Conservation (phyloP, 2,797 vertebrate species). For the Acridotheres tristis region DNA sequence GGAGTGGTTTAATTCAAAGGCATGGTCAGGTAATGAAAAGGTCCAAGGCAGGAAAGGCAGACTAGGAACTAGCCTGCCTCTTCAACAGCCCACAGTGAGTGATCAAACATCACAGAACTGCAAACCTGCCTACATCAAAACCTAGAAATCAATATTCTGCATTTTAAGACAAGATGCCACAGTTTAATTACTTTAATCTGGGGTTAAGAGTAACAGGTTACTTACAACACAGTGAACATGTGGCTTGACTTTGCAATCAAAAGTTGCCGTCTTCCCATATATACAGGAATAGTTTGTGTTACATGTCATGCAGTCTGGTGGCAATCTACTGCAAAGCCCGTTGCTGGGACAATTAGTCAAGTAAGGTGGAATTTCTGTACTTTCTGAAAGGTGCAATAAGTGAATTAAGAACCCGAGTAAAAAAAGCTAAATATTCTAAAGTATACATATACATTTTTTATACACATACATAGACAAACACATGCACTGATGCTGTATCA, state of each 20-base stretch:
- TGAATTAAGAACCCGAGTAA: neutral
- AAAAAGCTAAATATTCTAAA: neutral
- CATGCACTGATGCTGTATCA: accelerated
- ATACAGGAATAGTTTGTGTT: conserved; percentile 87
- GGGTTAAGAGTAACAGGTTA: conserved; percentile 33
- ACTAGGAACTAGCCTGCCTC: neutral
- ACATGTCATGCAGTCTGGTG: conserved; percentile 87
- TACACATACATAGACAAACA: neutral
- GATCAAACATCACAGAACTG: neutral
- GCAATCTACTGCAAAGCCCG: conserved; percentile 85
- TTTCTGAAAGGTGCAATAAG: conserved; percentile 61
- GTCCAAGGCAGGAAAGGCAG: neutral
- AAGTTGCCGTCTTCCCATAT: conserved; percentile 85
- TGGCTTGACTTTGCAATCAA: conserved; percentile 84
- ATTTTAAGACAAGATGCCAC: neutral
- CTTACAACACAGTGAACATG: conserved; percentile 91
- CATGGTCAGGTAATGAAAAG: neutral
- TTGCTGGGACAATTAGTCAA: conserved; percentile 88
- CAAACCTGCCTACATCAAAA: neutral
- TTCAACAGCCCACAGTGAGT: neutral
- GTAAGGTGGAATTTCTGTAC: conserved; percentile 71
- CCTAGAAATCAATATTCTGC: neutral
- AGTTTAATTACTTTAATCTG: neutral
- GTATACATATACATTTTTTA: neutral
- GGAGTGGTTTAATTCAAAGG: neutral